These are phyloP conservation scores for Miltochrista miniata DNA, from an alignment of 2,888 invertebrate species.

Conservation along the genomic window DNA sequence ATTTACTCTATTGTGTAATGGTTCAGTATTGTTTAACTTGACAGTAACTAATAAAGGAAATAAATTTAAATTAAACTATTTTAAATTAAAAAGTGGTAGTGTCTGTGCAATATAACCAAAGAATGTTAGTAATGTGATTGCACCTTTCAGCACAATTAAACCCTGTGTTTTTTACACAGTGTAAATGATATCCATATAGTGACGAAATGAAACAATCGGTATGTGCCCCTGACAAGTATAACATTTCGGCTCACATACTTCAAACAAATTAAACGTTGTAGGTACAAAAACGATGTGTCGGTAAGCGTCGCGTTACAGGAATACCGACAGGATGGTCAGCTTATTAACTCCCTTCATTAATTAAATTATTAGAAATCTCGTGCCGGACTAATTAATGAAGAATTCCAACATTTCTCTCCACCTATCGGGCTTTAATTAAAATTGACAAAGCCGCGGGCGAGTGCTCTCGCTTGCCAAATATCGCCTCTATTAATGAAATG, in stretches of 20 bases:
- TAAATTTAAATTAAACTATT: no score
- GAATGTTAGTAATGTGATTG: no score
- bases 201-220: not conserved
- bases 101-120: no score
- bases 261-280: constrained; percentile 41
- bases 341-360: constrained; percentile 79
- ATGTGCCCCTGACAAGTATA: constrained; percentile 15
- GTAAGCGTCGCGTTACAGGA: constrained; percentile 63
- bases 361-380: constrained; percentile 84
- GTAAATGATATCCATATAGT: not conserved
- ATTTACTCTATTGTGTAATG: not conserved
- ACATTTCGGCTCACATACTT: constrained; percentile 30
- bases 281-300: constrained; percentile 35
- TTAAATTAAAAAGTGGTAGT: no score
- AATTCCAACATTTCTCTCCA: constrained; percentile 82
- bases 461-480: constrained; percentile 75
- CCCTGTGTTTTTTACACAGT: not conserved
- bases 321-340: constrained; percentile 66
- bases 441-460: constrained; percentile 79
- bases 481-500: constrained; percentile 81
- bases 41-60: no score
- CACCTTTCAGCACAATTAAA: not conserved
- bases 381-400: constrained; percentile 80
- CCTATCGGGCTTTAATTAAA: constrained; percentile 82
- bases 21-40: not conserved